Evolutionary conservation across 2,113 vertebrate species (phyloP), one percentile per base, ranked within the genome.

Genomic region (Tyrannus savana): DNA sequence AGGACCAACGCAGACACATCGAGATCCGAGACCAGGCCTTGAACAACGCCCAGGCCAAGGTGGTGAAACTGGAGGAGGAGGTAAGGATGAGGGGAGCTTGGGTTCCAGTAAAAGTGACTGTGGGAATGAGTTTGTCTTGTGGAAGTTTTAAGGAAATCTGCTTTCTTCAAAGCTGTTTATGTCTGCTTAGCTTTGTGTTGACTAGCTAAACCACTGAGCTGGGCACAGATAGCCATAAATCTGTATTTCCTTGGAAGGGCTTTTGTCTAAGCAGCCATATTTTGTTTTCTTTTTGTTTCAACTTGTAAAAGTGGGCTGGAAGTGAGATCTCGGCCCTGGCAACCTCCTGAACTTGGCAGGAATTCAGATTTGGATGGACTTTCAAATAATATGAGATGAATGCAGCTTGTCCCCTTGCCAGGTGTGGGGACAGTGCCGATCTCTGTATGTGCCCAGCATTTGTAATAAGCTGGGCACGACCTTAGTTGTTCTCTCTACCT

Each of bases 51-150:
- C 99, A 99, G 96, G 99, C 99, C 92, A 99, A 99, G 95, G 99
- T 99, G 96, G 99, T 99, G 90, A 99, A 99, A 80, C 97, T 99
- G 94, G 99, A 99, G 96, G 99, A 99, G 95, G 99, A 99, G 98
- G 99, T 99, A 97, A 97, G 96, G 82, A 23, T 74, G 41, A 56
- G 47, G 52, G 41, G 37, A 64, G 31, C 19, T 71, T 47, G 35
- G 21, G 4, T 59, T 75, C 46, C 50, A 55, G 49, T 52, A 55
- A 56, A 84, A 81, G 84, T 35, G 35, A 46, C 78, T 89, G 66
- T 93, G 73, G 50, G 56, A 91, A 67, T 72, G 75, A 78, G 28
- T 59, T 90, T 67, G 52, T 56, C 67, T 80, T 66, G 64, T 74
- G 63, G 66, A 83, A 88, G 52, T 68, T 75, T 15, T 0, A 75